A percentile compares a stretch with the other conserved stretches of the same genome.
These are phyloP conservation scores for Diachasma alloeum DNA, from an alignment of 1,140 invertebrate genomes.

Conservation along the genomic window DNA sequence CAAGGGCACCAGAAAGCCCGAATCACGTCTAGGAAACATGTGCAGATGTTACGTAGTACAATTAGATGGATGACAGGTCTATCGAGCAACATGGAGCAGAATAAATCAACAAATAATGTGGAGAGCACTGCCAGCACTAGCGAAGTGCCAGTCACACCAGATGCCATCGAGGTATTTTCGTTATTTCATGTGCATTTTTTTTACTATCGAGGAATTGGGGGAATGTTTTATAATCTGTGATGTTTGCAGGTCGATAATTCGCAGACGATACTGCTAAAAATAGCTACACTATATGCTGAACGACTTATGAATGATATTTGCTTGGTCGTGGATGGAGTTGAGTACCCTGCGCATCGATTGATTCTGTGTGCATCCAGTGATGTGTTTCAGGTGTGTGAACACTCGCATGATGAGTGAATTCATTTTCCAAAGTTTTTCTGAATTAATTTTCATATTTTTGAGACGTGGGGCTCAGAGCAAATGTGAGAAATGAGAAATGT, in stretches of 20 bases:
- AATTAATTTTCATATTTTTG: too few relatives aligned
- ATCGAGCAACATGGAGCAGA: slow-evolving; percentile 32
- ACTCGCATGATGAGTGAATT: not conserved
- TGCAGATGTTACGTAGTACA: slow-evolving; percentile 42
- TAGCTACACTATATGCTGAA: slow-evolving; percentile 83
- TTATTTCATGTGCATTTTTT: not conserved
- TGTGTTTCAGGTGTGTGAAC: slow-evolving; percentile 83
- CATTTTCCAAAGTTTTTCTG: too few relatives aligned
- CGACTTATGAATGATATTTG: slow-evolving; percentile 87
- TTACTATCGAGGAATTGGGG: not conserved
- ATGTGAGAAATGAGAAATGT: too few relatives aligned
- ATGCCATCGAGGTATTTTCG: slow-evolving; percentile 28
- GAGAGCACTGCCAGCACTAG: slow-evolving; percentile 20
- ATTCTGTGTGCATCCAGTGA: slow-evolving; percentile 95
- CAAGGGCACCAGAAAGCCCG: slow-evolving; percentile 1
- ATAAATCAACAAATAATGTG: slow-evolving; percentile 15
- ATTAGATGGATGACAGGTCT: slow-evolving; percentile 46
- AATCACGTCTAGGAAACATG: slow-evolving; percentile 39
- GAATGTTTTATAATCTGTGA: too few relatives aligned
- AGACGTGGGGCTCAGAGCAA: too few relatives aligned
- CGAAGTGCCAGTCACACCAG: slow-evolving; percentile 22
- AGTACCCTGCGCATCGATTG: slow-evolving; percentile 88
- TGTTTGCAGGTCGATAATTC: slow-evolving; percentile 80
- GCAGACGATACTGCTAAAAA: slow-evolving; percentile 79
- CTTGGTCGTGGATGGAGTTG: slow-evolving; percentile 79